phyloP scores from a whole-genome alignment of 2,888 invertebrate genomes.

The Heliconius aoede region DNA sequence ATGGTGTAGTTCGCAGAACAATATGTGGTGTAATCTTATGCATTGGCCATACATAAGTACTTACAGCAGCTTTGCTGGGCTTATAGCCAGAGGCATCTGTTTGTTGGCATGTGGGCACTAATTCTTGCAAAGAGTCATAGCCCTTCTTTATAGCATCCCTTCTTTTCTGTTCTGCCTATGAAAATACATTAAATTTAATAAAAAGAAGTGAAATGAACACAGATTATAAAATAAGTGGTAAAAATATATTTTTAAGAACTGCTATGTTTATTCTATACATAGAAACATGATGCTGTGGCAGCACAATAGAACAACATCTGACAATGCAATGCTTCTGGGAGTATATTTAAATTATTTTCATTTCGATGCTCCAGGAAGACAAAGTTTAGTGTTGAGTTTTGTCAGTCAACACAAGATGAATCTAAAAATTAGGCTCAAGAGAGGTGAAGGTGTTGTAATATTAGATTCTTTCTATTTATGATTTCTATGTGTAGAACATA shows the following conservation, averaged over 20 bases:
- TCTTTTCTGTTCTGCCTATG: conserved; percentile 96
- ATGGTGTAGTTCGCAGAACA: too few relatives aligned
- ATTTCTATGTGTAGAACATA: not conserved
- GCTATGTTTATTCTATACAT: not conserved
- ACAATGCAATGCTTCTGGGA: too few relatives aligned
- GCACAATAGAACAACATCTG: too few relatives aligned
- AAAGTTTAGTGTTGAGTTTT: not conserved
- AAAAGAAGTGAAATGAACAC: not conserved
- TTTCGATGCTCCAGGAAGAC: not conserved
- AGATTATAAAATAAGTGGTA: not conserved
- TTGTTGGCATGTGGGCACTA: conserved; percentile 97
- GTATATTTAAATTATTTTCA: not conserved
- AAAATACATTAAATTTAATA: conserved; percentile 19
- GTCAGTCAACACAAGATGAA: too few relatives aligned
- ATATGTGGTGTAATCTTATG: too few relatives aligned
- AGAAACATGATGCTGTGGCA: not conserved
- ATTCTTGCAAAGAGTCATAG: conserved; percentile 95
- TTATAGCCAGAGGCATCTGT: conserved; percentile 96
- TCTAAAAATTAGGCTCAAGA: not conserved
- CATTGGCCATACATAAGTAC: conserved; percentile 49
- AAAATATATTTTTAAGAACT: not conserved
- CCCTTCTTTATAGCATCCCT: conserved; percentile 98
- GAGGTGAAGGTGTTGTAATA: too few relatives aligned
- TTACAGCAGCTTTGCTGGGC: conserved; percentile 95
- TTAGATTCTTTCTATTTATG: not conserved